These are phyloP conservation scores for Pterostichus niger DNA, from an alignment of 2,888 invertebrate species.

Conservation along the genomic window DNA sequence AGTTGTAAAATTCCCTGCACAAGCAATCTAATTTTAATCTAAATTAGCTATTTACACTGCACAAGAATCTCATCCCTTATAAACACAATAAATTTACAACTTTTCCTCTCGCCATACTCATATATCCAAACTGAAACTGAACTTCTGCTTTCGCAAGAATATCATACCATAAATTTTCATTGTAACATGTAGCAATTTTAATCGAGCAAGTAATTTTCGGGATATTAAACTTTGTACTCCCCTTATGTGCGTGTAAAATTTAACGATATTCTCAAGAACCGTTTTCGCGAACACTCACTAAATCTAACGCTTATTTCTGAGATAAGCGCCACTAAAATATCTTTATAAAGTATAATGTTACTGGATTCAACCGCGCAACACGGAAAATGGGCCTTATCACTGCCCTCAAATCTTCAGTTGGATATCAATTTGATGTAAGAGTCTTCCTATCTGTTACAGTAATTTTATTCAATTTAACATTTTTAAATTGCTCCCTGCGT, in stretches of 20 bases:
- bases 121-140: background rate
- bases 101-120: background rate
- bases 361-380: background rate
- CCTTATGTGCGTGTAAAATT: slow-evolving; percentile 55
- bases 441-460: slow-evolving; percentile 2
- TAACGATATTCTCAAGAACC: slow-evolving; percentile 52
- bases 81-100: slow-evolving; percentile 35
- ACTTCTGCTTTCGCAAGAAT: slow-evolving; percentile 25
- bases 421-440: slow-evolving; percentile 6
- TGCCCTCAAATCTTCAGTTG: background rate
- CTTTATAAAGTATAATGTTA: slow-evolving; percentile 30
- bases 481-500: slow-evolving; percentile 30
- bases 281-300: slow-evolving; percentile 44
- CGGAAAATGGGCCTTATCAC: slow-evolving; percentile 35
- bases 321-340: slow-evolving; percentile 31
- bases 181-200: slow-evolving; percentile 60
- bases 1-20: background rate
- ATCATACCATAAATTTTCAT: slow-evolving; percentile 50
- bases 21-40: slow-evolving; percentile 12
- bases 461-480: slow-evolving; percentile 44
- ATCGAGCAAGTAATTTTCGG: slow-evolving; percentile 57
- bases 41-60: slow-evolving; percentile 1
- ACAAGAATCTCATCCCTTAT: slow-evolving; percentile 13
- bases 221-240: slow-evolving; percentile 57
- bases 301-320: slow-evolving; percentile 42